Evolutionary conservation across 1,140 invertebrate species (phyloP), one percentile per base, ranked within the genome.

Genomic region (Drosophila aff.): DNA sequence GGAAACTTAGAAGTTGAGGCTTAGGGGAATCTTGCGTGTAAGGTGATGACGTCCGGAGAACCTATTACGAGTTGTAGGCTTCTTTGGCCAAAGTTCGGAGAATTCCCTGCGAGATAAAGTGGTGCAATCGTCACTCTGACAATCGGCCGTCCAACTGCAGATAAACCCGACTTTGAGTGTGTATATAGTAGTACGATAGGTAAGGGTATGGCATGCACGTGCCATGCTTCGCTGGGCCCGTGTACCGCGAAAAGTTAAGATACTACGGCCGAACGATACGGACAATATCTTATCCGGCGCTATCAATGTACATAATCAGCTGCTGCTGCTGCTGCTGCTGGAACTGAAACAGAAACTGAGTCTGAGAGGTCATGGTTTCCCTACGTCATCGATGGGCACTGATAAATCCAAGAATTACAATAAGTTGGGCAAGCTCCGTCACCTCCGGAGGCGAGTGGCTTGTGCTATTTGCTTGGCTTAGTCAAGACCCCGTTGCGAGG

Each of bases 241-340:
- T 79, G 55, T 43, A 71, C 58, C 40, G 36, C 41, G 33, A 71
- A 77, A 78, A 74, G 83, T 87, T 89, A 87, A 87, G 83, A 87
- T 86, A 86, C 82, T 86, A 82, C 76, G 55, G 61, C 61, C 72
- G 68, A 83, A 84, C 81, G 82, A 89, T 77, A 77, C 75, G 75
- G 74, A 74, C 84, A 87, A 87, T 87, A 87, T 87, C 83, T 87
- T 87, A 87, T 87, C 83, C 83, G 83, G 33, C 79, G 81, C 83
- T 87, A 87, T 87, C 83, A 87, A 76, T 79, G 66, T 77, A 76
- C 76, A 82, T 87, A 87, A 86, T 86, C 83, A 86, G 83, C 68
- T 77, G 82, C 64, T 86, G 57, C 73, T 76, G 72, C 38, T 81
- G 59, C 69, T 80, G 57, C 28, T 67, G 49, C 31, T 31, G 31